Conservation (phyloP, 37 sponge, comb jelly and placozoan genomes). For the Chondrilla cf. caribensis region DNA sequence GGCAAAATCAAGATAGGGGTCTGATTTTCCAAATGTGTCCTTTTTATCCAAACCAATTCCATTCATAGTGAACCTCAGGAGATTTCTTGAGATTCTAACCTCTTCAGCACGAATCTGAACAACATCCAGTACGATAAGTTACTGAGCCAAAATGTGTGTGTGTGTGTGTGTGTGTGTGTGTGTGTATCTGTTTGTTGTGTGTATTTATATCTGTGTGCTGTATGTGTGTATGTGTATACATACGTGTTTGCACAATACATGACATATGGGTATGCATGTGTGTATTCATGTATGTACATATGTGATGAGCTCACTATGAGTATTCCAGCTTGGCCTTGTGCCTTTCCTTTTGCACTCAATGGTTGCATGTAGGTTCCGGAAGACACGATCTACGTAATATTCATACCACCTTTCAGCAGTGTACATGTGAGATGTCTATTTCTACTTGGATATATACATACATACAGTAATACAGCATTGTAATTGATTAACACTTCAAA, state of each 20-base stretch:
- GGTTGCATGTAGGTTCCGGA: neutral
- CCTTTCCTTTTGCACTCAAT: neutral
- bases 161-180: too few relatives aligned
- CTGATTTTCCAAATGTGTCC: conserved; percentile 80
- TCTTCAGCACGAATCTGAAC: conserved; percentile 69
- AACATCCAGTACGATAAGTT: too few relatives aligned
- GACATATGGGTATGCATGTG: neutral
- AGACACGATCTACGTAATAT: neutral
- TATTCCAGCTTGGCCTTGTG: too few relatives aligned
- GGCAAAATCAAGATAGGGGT: conserved; percentile 76
- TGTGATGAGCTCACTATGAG: neutral
- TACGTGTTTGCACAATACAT: neutral
- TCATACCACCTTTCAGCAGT: too few relatives aligned
- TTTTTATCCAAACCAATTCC: conserved; percentile 80
- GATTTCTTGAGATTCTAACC: conserved; percentile 15
- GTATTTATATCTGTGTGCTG: too few relatives aligned
- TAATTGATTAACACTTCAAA: neutral
- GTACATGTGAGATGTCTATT: too few relatives aligned
- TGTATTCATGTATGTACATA: neutral
- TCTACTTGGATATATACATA: too few relatives aligned
- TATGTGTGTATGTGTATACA: neutral
- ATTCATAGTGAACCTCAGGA: conserved; percentile 35
- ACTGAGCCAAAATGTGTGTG: too few relatives aligned
- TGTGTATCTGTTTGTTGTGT: too few relatives aligned
- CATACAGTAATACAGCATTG: neutral